Conservation (phyloP, 2,888 invertebrate genomes). For the Ormia ochracea region DNA sequence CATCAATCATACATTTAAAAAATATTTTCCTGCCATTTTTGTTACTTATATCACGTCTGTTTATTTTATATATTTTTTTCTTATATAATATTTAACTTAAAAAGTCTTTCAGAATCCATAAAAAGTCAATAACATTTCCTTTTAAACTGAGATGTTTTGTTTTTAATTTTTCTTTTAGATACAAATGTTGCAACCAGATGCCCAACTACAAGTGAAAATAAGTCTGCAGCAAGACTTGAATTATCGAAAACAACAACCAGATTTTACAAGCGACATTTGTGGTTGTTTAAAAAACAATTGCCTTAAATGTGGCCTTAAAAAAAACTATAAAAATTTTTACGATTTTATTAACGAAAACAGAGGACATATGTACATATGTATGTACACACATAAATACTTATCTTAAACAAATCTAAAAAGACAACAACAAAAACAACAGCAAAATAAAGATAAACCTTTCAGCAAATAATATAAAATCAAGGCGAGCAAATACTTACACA, state of each 20-base stretch:
- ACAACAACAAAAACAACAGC: neutral
- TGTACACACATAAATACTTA: no score
- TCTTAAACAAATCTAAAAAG: no score
- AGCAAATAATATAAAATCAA: neutral
- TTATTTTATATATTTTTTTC: no score
- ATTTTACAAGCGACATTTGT: constrained; percentile 55
- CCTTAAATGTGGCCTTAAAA: constrained; percentile 59
- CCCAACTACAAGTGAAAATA: constrained; percentile 70
- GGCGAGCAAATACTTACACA: neutral
- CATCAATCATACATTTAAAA: no score
- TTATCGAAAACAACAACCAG: constrained; percentile 68
- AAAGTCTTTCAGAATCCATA: neutral
- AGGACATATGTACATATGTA: no score
- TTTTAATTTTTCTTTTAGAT: constrained; percentile 58
- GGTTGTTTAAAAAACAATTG: constrained; percentile 50
- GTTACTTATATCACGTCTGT: no score
- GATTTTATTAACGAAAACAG: constrained; percentile 53
- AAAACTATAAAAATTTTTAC: constrained; percentile 56
- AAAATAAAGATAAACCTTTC: neutral
- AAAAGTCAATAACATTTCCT: neutral
- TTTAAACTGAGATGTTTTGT: no score
- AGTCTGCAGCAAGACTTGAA: constrained; percentile 74
- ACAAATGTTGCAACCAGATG: constrained; percentile 68
- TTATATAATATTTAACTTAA: neutral
- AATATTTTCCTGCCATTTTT: no score